phyloP scores from a whole-genome alignment of 2,797 vertebrate species.

The Phrynocephalus vlangalii region DNA sequence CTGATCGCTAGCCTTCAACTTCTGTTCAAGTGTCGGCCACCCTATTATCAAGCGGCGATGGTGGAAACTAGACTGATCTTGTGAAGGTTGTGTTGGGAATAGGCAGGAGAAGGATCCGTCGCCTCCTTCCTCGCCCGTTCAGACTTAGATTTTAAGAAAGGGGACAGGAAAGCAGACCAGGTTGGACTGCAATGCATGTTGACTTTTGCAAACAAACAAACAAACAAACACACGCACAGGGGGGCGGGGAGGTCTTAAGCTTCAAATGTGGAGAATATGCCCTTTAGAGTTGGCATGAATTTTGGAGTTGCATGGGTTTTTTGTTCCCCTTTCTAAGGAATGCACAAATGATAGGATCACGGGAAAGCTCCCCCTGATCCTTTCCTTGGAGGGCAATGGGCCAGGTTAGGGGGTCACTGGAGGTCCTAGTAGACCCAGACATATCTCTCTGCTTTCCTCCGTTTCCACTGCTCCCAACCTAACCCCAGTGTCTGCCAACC shows the following conservation, averaged over 20 bases:
- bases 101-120: constrained; percentile 9
- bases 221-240: no score
- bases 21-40: constrained; percentile 14
- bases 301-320: not conserved
- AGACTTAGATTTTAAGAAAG: constrained; percentile 13
- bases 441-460: no score
- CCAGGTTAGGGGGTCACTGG: not conserved
- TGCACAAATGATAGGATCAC: not conserved
- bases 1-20: constrained; percentile 32
- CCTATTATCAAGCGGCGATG: constrained; percentile 21
- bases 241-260: no score
- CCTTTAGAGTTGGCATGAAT: no score
- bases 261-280: no score
- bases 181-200: not conserved
- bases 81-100: not conserved
- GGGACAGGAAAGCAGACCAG: not conserved
- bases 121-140: not conserved
- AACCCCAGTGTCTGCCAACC: not conserved
- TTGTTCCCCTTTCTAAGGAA: not conserved
- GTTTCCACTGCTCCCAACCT: not conserved
- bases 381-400: not conserved
- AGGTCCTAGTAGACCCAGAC: no score
- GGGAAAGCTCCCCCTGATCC: not conserved
- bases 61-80: constrained; percentile 43
- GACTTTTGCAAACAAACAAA: no score